Evolutionary conservation across 2,113 vertebrate species (phyloP).

Genomic region (Alethe castanea): DNA sequence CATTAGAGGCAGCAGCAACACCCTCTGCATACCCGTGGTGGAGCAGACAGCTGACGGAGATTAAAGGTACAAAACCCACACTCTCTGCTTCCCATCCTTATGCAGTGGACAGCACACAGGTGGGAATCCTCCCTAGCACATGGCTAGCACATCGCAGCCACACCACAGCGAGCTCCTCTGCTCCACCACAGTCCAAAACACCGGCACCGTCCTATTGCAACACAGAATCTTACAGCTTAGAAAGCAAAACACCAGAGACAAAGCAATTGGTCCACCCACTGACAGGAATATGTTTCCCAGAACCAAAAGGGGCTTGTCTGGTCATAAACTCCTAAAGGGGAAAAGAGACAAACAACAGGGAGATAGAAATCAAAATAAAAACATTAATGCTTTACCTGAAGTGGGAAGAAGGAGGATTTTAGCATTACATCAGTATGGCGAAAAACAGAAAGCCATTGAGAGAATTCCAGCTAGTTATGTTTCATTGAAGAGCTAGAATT

Average conservation of each 20-base stretch:
- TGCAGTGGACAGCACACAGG: fast-evolving
- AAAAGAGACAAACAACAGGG: background rate
- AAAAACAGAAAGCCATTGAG: background rate
- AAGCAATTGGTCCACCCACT: background rate
- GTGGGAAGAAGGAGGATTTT: background rate
- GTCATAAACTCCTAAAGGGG: background rate
- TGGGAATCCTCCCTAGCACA: fast-evolving
- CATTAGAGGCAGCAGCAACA: background rate
- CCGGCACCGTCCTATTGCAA: fast-evolving
- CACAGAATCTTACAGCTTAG: background rate
- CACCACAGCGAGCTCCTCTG: background rate
- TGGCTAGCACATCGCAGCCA: too few relatives aligned
- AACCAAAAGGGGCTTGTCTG: background rate
- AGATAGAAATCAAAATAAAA: background rate
- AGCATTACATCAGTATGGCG: background rate
- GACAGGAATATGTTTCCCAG: background rate
- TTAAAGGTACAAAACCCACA: background rate
- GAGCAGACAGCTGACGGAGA: background rate
- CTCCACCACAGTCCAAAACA: background rate
- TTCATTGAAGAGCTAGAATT: background rate
- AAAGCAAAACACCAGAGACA: background rate
- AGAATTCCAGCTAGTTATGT: background rate
- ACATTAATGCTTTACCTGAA: background rate
- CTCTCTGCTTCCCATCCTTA: background rate
- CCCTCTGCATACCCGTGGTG: background rate